phyloP scores from a whole-genome alignment of 2,888 invertebrate genomes.

The Choristoneura rosaceana region DNA sequence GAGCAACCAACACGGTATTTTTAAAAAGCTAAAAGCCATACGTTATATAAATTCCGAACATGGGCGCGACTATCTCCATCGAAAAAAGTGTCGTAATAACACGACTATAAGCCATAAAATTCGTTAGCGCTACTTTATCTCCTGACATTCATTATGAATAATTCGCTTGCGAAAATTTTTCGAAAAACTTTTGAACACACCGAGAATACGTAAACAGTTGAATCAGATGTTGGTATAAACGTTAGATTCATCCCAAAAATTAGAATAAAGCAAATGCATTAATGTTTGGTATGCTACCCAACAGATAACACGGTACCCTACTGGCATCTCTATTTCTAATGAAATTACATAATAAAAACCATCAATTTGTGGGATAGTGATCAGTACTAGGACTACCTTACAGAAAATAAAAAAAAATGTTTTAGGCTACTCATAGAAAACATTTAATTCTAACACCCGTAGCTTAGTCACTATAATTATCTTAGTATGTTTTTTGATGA shows the following conservation, averaged over 20 bases:
- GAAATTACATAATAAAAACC: too few relatives aligned
- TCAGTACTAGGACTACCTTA: too few relatives aligned
- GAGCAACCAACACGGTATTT: slow-evolving; percentile 72
- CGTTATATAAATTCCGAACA: slow-evolving; percentile 73
- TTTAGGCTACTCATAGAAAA: too few relatives aligned
- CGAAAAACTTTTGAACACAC: slow-evolving; percentile 75
- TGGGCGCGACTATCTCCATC: slow-evolving; percentile 65
- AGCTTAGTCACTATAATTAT: too few relatives aligned
- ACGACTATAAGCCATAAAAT: slow-evolving; percentile 72
- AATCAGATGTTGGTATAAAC: slow-evolving; percentile 43
- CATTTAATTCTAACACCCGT: too few relatives aligned
- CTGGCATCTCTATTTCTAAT: too few relatives aligned
- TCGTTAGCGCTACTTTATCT: slow-evolving; percentile 60
- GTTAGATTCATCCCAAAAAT: too few relatives aligned
- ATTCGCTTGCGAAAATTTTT: slow-evolving; percentile 75
- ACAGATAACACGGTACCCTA: too few relatives aligned
- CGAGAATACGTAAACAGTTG: slow-evolving; percentile 73
- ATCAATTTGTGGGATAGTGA: too few relatives aligned
- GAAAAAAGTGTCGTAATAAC: slow-evolving; percentile 72
- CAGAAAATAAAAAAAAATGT: too few relatives aligned
- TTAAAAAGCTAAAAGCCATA: slow-evolving; percentile 60
- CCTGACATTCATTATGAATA: slow-evolving; percentile 76
- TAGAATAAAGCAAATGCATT: not conserved
- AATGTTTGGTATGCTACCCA: too few relatives aligned
- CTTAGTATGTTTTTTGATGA: too few relatives aligned